These are phyloP conservation scores for Scaptomyza cyrtandrae DNA, from an alignment of 2,888 invertebrate genomes.

Conservation along the genomic window DNA sequence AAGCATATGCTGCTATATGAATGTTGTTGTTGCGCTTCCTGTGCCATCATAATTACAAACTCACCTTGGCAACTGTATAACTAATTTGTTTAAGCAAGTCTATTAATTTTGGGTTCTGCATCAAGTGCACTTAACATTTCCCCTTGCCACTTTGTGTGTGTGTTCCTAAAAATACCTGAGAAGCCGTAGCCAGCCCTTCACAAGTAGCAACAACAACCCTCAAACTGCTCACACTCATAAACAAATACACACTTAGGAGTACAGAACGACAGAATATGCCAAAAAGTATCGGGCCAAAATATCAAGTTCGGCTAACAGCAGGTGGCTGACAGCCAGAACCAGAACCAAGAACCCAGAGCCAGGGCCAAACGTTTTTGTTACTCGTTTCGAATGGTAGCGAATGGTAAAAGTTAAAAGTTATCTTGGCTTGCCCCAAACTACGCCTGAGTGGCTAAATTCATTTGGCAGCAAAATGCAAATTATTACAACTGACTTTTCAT, in stretches of 20 bases:
- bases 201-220: constrained; percentile 31
- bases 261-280: constrained; percentile 7
- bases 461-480: constrained; percentile 79
- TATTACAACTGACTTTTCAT: constrained; percentile 76
- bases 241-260: neutral
- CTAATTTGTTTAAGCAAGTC: constrained; percentile 53
- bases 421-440: constrained; percentile 42
- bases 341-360: constrained; percentile 1
- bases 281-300: constrained; percentile 47
- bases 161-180: constrained; percentile 27
- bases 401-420: constrained; percentile 72
- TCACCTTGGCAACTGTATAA: constrained; percentile 43
- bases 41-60: constrained; percentile 13
- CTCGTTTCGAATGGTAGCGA: constrained; percentile 63
- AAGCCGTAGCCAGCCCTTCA: constrained; percentile 11
- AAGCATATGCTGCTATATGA: neutral
- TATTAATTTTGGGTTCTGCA: constrained; percentile 40
- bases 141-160: neutral
- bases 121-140: constrained; percentile 33
- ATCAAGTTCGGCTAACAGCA: constrained; percentile 67
- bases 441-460: constrained; percentile 75
- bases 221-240: constrained; percentile 28
- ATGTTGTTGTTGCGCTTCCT: constrained; percentile 5
- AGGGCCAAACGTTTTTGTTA: constrained; percentile 51
- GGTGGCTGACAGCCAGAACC: constrained; percentile 54